Percentiles rank a stretch among this genome's conserved stretches.
These are phyloP conservation scores for Coptotermes formosanus DNA, from an alignment of 1,140 invertebrate genomes.

Conservation along the genomic window DNA sequence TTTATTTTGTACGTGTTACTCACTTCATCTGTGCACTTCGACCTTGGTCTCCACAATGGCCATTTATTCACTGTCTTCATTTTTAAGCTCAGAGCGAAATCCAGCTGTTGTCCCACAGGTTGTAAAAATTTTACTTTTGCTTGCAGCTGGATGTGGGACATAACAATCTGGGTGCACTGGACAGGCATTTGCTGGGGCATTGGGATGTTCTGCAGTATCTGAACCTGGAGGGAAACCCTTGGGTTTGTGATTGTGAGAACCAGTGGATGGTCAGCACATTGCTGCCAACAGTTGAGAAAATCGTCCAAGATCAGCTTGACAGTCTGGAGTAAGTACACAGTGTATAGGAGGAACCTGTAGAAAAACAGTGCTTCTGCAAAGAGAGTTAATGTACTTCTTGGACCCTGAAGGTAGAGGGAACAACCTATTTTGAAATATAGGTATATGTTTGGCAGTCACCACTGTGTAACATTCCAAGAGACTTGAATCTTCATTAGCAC, in stretches of 20 bases:
- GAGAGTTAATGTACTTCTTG: not conserved
- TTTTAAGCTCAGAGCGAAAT: too few species aligned
- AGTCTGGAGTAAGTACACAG: constrained; percentile 39
- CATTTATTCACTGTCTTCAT: too few species aligned
- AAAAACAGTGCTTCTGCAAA: not conserved
- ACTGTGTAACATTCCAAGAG: too few species aligned
- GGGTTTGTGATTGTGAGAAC: constrained; percentile 71
- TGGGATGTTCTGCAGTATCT: constrained; percentile 66
- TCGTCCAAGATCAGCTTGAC: constrained; percentile 32
- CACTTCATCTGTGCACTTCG: too few species aligned
- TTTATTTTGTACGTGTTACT: too few species aligned
- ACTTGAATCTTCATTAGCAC: too few species aligned
- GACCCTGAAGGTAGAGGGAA: too few species aligned
- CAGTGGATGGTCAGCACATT: constrained; percentile 66
- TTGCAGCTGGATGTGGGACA: constrained; percentile 61
- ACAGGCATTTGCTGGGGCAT: constrained; percentile 51
- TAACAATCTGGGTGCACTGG: constrained; percentile 64
- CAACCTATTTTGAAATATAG: too few species aligned
- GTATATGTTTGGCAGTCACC: too few species aligned
- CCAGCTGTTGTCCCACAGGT: too few species aligned
- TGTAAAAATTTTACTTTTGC: not conserved
- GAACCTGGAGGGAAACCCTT: constrained; percentile 67
- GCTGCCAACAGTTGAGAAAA: constrained; percentile 48
- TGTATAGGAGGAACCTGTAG: not conserved
- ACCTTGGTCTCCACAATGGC: too few species aligned